Base-by-base conservation (phyloP, 2,888 invertebrate species). In the Melanchra persicariae region DNA sequence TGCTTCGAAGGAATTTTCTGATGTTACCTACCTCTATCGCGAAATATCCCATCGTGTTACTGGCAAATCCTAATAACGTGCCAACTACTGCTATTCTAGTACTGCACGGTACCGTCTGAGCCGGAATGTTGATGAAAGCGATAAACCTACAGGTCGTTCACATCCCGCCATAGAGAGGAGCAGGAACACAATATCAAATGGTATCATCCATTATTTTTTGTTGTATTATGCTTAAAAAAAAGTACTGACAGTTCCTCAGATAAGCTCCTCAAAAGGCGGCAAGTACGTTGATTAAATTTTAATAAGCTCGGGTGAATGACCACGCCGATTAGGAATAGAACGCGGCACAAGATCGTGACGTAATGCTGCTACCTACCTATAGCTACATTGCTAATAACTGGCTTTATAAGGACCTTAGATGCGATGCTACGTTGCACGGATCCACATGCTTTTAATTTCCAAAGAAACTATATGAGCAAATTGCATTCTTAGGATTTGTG, bases 81-180 rank as follows among this genome's bases (percentile, higher is more conserved):
- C 85, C 83, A 87, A 87, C 85, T 76, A 79, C 83, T 83, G 80
- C 84, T 82, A 89, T 88, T 87, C 86, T 84, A 82, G 81, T 82
- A 82, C 79, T 74, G 79, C 80, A 83, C 83, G 80, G 76, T 77
- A 77, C 81, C 77, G 79, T 81, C 84, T 85, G 84, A 60, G 75
- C 69, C 79, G 89, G 90, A 92, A 93, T 92, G 90, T 89, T 86
- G 91, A 91, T 91, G 89, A 90, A 91, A 90, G 87, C 88, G 90
- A 92, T 92, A 91, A 91, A 87, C 80, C 79, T 67, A 69, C 85
- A 87, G 92, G 91, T 93, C 92, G 84, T 91, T 93, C 90, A 93
- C 93, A 87, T 85, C 82, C 63, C 77, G 76, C 75, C 81, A 78
- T 79, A 85, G 84, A 87, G 84, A 83, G 87, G 89, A 88, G 77